Evolutionary conservation across 2,888 invertebrate species (phyloP), one percentile per base, ranked within the genome.

Genomic region (Alsophila aescularia): DNA sequence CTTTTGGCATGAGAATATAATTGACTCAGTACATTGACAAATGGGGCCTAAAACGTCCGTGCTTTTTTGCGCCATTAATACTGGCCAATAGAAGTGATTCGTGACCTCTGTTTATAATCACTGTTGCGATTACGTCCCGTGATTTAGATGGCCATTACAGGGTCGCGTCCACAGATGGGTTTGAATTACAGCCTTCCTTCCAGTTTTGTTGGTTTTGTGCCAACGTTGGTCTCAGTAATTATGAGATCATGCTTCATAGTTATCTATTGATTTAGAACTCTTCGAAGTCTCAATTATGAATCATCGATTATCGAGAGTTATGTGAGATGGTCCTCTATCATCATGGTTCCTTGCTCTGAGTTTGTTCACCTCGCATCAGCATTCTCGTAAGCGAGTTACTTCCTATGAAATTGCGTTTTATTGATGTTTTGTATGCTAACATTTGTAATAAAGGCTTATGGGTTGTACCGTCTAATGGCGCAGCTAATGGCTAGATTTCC

Each of bases 231-330:
- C 64, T 74, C 74, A 79, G 81, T 86, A 86, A 90, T 90, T 90
- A 90, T 85, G 83, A 83, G 84, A 87, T 89, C 87, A 87, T 87
- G 85, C 84, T 86, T 85, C 84, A 79, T 85, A 82, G 79, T 85
- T 83, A 83, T 83, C 83, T 83, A 87, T 83, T 85, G 86, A 85
- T 88, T 87, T 83, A 82, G 86, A 86, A 81, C 81, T 83, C 75
- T 80, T 73, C 81, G 72, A 85, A 83, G 83, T 83, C 84, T 87
- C 83, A 85, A 86, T 87, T 88, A 85, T 83, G 83, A 86, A 78
- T 85, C 84, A 85, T 80, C 77, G 81, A 85, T 87, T 84, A 85
- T 84, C 73, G 77, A 71, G 76, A 83, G 81, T 84, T 84, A 83
- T 83, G 80, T 78, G 81, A 74, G 79, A 80, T 69, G 73, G 72